Evolutionary conservation across 2,888 invertebrate genomes (phyloP).

Genomic region (Zygaena filipendulae): DNA sequence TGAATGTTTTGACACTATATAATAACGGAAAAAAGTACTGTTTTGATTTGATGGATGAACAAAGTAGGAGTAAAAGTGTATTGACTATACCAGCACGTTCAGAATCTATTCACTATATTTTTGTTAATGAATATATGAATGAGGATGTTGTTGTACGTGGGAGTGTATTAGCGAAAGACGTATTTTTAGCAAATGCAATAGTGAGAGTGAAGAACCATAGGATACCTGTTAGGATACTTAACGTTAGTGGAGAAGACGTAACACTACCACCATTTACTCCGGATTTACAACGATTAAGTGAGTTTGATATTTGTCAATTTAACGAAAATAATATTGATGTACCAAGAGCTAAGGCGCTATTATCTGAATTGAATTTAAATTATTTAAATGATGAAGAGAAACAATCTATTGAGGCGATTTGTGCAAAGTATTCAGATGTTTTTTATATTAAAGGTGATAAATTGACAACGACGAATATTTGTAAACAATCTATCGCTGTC

Average conservation of each 20-base stretch:
- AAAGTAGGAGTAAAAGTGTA: constrained; percentile 1
- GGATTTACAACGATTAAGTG: too few species aligned
- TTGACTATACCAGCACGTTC: constrained; percentile 2
- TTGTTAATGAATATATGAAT: neutral
- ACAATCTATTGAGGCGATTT: too few species aligned
- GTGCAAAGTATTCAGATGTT: constrained; percentile 10
- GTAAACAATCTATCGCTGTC: too few species aligned
- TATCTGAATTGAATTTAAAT: constrained; percentile 1
- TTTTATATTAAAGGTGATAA: constrained; percentile 10
- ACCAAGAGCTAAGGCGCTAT: neutral
- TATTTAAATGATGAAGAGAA: constrained; percentile 1
- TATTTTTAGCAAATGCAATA: constrained; percentile 3
- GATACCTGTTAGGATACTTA: constrained; percentile 3
- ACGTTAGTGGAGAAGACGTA: constrained; percentile 1
- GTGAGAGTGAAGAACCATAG: constrained; percentile 1
- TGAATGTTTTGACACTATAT: too few species aligned
- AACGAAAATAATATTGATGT: neutral
- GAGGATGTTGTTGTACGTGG: neutral
- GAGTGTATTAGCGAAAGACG: constrained; percentile 1
- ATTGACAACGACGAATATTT: constrained; percentile 6
- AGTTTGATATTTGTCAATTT: too few species aligned
- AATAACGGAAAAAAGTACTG: too few species aligned
- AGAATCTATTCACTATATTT: constrained; percentile 3
- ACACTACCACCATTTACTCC: neutral
- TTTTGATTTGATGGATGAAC: neutral